Evolutionary conservation across 35 echinoderm and acorn worm species (phyloP).

Genomic region (Lytechinus pictus): DNA sequence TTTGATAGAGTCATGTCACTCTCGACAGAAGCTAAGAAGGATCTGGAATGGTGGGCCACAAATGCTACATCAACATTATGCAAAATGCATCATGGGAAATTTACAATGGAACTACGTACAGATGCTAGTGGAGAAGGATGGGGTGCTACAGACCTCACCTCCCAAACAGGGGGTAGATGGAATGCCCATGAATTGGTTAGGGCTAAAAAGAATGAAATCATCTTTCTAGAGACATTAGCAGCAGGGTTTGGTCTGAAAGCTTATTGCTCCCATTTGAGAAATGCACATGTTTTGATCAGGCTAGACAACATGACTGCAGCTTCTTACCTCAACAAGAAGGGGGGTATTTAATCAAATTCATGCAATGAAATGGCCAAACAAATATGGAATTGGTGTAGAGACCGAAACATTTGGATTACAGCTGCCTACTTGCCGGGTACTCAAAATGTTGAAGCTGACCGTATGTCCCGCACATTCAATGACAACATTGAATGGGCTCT

Average conservation of each 20-base stretch:
- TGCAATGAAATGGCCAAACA: neutral
- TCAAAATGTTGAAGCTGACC: too few relatives aligned
- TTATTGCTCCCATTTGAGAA: too few relatives aligned
- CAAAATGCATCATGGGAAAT: conserved; percentile 43
- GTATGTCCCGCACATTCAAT: too few relatives aligned
- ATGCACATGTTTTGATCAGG: too few relatives aligned
- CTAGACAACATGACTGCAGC: neutral
- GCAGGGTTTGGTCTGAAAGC: neutral
- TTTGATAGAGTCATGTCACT: conserved; percentile 56
- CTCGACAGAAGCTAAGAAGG: conserved; percentile 53
- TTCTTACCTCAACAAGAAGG: neutral
- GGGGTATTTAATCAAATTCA: neutral
- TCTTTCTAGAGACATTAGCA: neutral
- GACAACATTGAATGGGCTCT: too few relatives aligned
- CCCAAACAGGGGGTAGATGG: conserved; percentile 68
- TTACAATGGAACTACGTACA: conserved; percentile 26
- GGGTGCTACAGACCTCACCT: conserved; percentile 56
- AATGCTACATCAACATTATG: neutral
- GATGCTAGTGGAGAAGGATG: conserved; percentile 73
- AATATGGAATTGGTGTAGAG: too few relatives aligned
- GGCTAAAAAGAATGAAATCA: neutral
- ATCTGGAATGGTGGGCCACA: conserved; percentile 65
- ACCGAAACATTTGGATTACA: too few relatives aligned
- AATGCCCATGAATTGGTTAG: neutral
- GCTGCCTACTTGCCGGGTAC: too few relatives aligned